phyloP scores from a whole-genome alignment of 2,888 invertebrate species.

The Sisyra nigra region DNA sequence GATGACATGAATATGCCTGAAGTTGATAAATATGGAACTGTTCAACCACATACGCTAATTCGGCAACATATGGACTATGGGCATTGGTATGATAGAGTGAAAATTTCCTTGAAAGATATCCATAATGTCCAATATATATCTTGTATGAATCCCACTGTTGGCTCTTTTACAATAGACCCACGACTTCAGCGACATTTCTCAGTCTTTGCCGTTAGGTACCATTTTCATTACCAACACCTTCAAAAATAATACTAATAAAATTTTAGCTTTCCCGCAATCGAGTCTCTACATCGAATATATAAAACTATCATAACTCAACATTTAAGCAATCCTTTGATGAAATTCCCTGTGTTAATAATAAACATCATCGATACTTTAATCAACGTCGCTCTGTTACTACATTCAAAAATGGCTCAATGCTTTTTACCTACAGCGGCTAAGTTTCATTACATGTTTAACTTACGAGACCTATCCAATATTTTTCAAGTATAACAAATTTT shows the following conservation, averaged over 20 bases:
- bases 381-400: conserved; percentile 55
- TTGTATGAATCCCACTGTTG: conserved; percentile 94
- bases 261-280: conserved; percentile 63
- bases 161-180: conserved; percentile 86
- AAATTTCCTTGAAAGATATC: conserved; percentile 76
- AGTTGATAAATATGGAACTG: conserved; percentile 86
- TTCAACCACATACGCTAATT: conserved; percentile 87
- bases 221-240: too few species aligned
- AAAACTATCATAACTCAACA: conserved; percentile 69
- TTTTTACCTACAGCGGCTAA: conserved; percentile 89
- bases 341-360: conserved; percentile 42
- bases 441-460: conserved; percentile 88
- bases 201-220: conserved; percentile 67
- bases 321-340: conserved; percentile 42
- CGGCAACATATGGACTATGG: conserved; percentile 86
- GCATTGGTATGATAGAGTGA: conserved; percentile 89
- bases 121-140: conserved; percentile 88
- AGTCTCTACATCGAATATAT: conserved; percentile 73
- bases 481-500: conserved; percentile 51
- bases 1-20: conserved; percentile 98
- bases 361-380: conserved; percentile 47
- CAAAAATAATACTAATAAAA: conserved; percentile 1
- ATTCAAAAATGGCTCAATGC: conserved; percentile 51
- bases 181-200: conserved; percentile 78
- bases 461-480: conserved; percentile 83